phyloP scores from a whole-genome alignment of 2,113 vertebrate species.

The Thermophis baileyi region DNA sequence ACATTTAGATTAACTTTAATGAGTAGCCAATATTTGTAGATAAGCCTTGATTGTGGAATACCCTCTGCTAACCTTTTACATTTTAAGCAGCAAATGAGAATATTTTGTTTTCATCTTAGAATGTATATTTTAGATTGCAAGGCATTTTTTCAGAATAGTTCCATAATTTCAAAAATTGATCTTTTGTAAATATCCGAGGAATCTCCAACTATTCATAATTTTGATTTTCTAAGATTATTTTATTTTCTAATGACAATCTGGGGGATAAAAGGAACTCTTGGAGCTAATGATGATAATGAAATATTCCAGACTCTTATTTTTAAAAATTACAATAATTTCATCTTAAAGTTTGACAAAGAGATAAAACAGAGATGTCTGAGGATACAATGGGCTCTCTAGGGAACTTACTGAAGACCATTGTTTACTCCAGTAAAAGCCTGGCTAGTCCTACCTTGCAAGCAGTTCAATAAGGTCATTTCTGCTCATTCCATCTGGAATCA shows the following conservation, averaged over 20 bases:
- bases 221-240: neutral
- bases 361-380: neutral
- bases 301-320: neutral
- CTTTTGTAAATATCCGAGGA: neutral
- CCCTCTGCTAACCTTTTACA: neutral
- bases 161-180: neutral
- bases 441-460: slow-evolving; percentile 86
- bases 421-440: neutral
- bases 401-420: neutral
- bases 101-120: neutral
- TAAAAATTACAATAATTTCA: neutral
- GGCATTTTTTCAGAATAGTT: neutral
- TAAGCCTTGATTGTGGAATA: neutral
- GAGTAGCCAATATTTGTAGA: neutral
- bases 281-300: neutral
- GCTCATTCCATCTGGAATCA: slow-evolving; percentile 98
- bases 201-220: neutral
- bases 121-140: neutral
- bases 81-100: neutral
- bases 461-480: slow-evolving; percentile 97
- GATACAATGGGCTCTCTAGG: neutral
- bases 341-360: neutral
- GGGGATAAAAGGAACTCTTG: neutral
- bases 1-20: neutral
- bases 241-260: neutral